Evolutionary conservation across 1,140 invertebrate genomes (phyloP), one percentile per base, ranked within the genome.

Genomic region (Papilio helenus): DNA sequence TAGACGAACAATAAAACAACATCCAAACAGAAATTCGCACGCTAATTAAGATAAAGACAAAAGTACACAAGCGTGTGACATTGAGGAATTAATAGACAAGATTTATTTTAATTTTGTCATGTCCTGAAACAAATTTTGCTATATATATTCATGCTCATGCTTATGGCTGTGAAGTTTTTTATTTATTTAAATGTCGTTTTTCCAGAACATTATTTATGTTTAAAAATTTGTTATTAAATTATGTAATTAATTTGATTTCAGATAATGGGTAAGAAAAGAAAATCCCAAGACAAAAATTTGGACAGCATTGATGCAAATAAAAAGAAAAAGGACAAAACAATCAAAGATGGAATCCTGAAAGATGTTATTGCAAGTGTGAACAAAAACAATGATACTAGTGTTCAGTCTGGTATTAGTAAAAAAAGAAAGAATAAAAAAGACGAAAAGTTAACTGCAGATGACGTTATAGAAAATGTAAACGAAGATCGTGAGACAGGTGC

Each of bases 191-290:
- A 65, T 65, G 3, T 29, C 14, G 2, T 26, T 14, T 16, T 29
- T 29, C 29, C 12, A 29, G 12, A 16, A 29, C 23, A 65, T 29
- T 65, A 29, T 65, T 14, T 29, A 12, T 29, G 2, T 26, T 14
- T 23, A 14, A 14, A 34, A 10, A 61, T 23, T 10, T 20, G 0
- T 7, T 9, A 9, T 61, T 23, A 34, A 34, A 61, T 1, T 61
- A 26, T 12, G 16, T 16, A 34, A 65, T 4, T 12, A 3, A 65
- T 65, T 65, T 65, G 23, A 29, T 65, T 65, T 65, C 61, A 65
- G 61, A 29, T 26, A 65, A 65, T 65, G 61, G 61, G 61, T 29
- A 65, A 65, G 14, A 65, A 65, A 65, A 65, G 61, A 65, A 65
- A 65, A 65, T 2, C 0, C n/a, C 23, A 29, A 10, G 26, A 12